phyloP scores from a whole-genome alignment of 2,113 vertebrate species.

The Halcyon senegalensis region DNA sequence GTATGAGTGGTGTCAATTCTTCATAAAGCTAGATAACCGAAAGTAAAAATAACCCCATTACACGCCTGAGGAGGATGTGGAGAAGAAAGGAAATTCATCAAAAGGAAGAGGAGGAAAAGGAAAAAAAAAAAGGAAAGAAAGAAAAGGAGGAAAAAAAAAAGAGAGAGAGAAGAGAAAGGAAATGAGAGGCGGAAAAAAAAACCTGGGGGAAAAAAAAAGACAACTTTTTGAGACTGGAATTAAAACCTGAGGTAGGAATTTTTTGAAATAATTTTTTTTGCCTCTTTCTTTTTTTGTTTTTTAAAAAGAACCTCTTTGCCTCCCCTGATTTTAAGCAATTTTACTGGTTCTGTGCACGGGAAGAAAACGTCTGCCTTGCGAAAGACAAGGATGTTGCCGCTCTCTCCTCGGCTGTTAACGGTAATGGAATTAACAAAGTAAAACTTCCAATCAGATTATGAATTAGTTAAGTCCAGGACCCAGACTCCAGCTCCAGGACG shows the following conservation, averaged over 20 bases:
- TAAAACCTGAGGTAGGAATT: slow-evolving; percentile 64
- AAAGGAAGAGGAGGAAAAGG: neutral
- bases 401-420: neutral
- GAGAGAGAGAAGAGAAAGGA: neutral
- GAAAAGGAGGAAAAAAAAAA: neutral
- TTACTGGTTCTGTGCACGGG: neutral
- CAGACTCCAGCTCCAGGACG: slow-evolving; percentile 5
- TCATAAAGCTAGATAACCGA: slow-evolving; percentile 99
- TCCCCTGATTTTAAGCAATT: neutral
- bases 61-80: slow-evolving; percentile 85
- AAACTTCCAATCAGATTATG: slow-evolving; percentile 26
- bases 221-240: slow-evolving; percentile 61
- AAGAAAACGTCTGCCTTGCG: neutral
- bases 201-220: neutral
- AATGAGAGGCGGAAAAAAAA: neutral
- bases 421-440: slow-evolving; percentile 43
- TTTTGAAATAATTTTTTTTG: neutral
- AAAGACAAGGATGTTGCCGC: neutral
- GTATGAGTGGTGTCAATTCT: slow-evolving; percentile 98
- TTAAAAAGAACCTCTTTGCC: neutral
- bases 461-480: slow-evolving; percentile 16
- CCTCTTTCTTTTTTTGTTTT: neutral
- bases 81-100: slow-evolving; percentile 39
- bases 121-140: neutral
- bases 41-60: slow-evolving; percentile 99